phyloP scores from a whole-genome alignment of 2,888 invertebrate genomes.

The Lasius platythorax region DNA sequence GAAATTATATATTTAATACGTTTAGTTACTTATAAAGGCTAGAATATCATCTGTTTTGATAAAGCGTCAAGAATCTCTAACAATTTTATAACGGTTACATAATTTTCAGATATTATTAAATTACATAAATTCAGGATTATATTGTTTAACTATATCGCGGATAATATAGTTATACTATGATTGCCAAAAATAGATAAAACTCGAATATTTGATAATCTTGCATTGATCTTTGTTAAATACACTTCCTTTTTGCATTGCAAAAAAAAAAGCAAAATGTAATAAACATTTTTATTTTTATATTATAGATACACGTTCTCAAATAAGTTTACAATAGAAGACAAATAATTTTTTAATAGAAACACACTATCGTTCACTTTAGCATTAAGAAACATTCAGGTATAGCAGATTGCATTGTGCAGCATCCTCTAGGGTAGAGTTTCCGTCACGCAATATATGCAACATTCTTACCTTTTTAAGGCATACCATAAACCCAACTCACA shows the following conservation, averaged over 20 bases:
- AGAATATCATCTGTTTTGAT: not conserved
- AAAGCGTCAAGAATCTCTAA: not conserved
- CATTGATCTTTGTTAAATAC: not conserved
- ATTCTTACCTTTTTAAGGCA: conserved; percentile 3
- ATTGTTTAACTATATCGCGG: not conserved
- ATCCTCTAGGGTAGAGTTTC: not conserved
- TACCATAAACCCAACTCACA: not conserved
- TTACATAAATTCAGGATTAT: not conserved
- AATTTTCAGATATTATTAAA: not conserved
- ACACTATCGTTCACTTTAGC: not conserved
- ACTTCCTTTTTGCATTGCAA: not conserved
- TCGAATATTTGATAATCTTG: not conserved
- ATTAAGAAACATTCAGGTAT: conserved; percentile 2
- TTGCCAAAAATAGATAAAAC: not conserved
- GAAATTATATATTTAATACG: not conserved
- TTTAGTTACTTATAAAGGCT: not conserved
- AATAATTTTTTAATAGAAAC: not conserved
- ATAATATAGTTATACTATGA: not conserved
- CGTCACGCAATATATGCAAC: conserved; percentile 1
- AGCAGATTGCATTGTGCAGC: not conserved
- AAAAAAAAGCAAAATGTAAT: not conserved
- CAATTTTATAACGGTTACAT: not conserved
- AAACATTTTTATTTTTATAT: not conserved
- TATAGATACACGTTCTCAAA: not conserved
- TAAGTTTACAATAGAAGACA: not conserved